Evolutionary conservation across 2,113 vertebrate genomes (phyloP), one percentile per base, ranked within the genome.

Genomic region (Clinocottus analis): DNA sequence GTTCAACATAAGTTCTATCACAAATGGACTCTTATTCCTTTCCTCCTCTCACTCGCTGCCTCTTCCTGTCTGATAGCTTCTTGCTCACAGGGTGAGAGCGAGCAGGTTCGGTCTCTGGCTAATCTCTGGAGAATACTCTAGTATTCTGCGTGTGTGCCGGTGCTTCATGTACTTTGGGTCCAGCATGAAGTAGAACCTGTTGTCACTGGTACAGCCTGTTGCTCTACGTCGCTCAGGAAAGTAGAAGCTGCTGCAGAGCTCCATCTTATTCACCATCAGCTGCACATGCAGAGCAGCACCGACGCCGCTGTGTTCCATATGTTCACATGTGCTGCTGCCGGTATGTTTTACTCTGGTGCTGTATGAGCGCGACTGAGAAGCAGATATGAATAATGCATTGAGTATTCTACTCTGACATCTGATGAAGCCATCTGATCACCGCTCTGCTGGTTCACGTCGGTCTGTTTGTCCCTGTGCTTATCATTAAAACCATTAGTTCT

Each of bases 221-320:
- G 16, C 41, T 47, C 5, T 14, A 41, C 2, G 4, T 61, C 61
- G 56, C 68, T 72, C 67, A 35, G 62, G 62, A 41, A 13, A 29
- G 23, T 10, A 13, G 16, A 35, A 49, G 19, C 45, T 43, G 83
- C 58, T 35, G 29, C 8, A 17, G 25, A 72, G 59, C 43, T 74
- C 65, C 79, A 6, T 75, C n/a, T 71, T 79, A 79, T 82, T 81
- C 69, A 81, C 12, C 56, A 3, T 27, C 39, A 19, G 11, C 12
- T 31, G 41, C 27, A 35, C 47, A 13, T 31, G 3, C n/a, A 66
- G 16, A 29, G 9, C 11, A 33, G 11, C 31, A 43, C 2, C 10
- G n/a, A n/a, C n/a, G n/a, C n/a, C n/a, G n/a, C n/a, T n/a, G n/a
- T n/a, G n/a, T n/a, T n/a, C n/a, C n/a, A n/a, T n/a, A n/a, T n/a